phyloP scores from a whole-genome alignment of 2,797 vertebrate genomes.

The Mycteria americana region DNA sequence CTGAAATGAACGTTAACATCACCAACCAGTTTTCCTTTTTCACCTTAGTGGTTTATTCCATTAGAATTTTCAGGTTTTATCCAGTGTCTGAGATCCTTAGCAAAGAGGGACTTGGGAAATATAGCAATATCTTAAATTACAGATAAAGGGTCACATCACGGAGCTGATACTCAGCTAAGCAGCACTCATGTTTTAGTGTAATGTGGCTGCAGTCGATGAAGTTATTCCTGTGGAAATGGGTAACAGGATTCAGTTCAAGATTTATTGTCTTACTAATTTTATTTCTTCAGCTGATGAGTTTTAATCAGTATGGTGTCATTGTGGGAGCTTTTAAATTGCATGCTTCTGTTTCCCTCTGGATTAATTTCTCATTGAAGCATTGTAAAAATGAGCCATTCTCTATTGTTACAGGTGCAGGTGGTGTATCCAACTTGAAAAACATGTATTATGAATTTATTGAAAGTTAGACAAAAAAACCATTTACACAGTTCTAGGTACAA shows the following conservation, averaged over 20 bases:
- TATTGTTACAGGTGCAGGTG: neutral
- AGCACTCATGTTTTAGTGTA: neutral
- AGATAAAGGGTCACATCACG: neutral
- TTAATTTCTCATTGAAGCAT: constrained; percentile 34
- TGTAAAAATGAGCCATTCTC: constrained; percentile 24
- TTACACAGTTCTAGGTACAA: constrained; percentile 5
- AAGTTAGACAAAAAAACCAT: neutral
- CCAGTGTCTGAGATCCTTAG: neutral
- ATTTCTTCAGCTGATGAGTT: constrained; percentile 55
- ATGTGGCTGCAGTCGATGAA: neutral
- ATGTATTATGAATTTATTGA: constrained; percentile 25
- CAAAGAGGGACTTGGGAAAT: neutral
- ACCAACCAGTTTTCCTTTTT: neutral
- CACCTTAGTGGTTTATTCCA: neutral
- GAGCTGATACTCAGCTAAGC: neutral
- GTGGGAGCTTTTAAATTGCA: constrained; percentile 25
- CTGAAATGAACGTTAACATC: neutral
- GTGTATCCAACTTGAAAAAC: constrained; percentile 7
- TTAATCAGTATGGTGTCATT: constrained; percentile 22
- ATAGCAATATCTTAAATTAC: neutral
- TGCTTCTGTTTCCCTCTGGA: constrained; percentile 19
- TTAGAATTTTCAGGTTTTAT: neutral
- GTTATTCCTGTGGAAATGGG: constrained; percentile 14
- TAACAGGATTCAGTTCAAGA: constrained; percentile 6
- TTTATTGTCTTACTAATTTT: constrained; percentile 55